Base-by-base conservation (phyloP, 2,888 invertebrate species). In the Chrysina gloriosa region DNA sequence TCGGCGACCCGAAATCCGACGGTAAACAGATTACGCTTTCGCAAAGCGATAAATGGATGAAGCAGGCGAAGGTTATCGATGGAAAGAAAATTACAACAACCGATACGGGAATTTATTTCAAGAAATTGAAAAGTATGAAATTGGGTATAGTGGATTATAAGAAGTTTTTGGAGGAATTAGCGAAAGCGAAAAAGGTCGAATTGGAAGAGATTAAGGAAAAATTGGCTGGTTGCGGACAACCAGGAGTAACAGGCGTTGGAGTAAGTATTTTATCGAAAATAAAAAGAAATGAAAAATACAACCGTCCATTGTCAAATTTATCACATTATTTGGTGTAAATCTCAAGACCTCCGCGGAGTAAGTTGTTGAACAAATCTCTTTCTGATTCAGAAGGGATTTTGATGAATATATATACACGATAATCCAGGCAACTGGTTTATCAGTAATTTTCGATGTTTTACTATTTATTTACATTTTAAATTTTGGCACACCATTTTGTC, bases 31-130 rank as follows among this genome's bases (percentile, higher is more conserved):
- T 96, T 71, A 95, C 95, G 0, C 86, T 96, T 6, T 94, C 94
- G 5, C 95, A 96, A 82, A 94, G 94, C 78, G 96, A 96, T 83
- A 96, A 96, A 83, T 96, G 96, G 96, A 94, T 96, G 94, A 96
- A 95, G 78, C 96, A 96, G 80, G 95, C 95, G 0, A 94, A 91
- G 80, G 91, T 90, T 5, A 92, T 94, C 74, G 95, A 90, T 69
- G 81, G 90, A 1, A 95, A 94, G 84, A 94, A 92, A 79, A 92
- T 95, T 73, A 94, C 95, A 0, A 95, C 96, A 11, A 95, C 95
- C 3, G 96, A 96, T 80, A 96, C 95, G 0, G 96, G 93, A 23
- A 96, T 96, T 72, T 91, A 93, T 82, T 96, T 96, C 84, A 96
- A 96, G 81, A 96, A 96, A 81, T 88, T 95, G 74, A 96, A 96